Evolutionary conservation across 2,888 invertebrate genomes (phyloP).

Genomic region (Plagiodera versicolora): DNA sequence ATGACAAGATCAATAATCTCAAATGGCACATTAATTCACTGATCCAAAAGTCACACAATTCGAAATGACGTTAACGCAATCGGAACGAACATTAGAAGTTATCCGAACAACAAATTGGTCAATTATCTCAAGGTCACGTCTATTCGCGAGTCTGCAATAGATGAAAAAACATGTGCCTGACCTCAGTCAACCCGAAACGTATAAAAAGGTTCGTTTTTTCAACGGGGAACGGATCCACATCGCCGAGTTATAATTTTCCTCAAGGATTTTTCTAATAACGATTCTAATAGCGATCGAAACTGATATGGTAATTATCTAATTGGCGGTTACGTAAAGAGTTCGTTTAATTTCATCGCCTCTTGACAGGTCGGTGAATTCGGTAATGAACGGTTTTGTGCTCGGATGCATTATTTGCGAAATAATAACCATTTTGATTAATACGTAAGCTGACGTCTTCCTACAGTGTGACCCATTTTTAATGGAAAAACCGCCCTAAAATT

Average conservation of each 20-base stretch:
- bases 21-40: no score
- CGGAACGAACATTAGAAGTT: conserved; percentile 5
- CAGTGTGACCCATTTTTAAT: no score
- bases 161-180: conserved; percentile 20
- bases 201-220: conserved; percentile 24
- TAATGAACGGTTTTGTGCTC: conserved; percentile 10
- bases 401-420: no score
- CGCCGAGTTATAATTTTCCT: conserved; percentile 11
- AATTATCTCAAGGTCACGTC: conserved; percentile 12
- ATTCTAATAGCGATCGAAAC: conserved; percentile 14
- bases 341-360: conserved; percentile 20
- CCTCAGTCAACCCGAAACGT: conserved; percentile 22
- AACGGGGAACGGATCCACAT: conserved; percentile 11
- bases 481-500: no score
- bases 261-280: conserved; percentile 22
- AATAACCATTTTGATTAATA: no score
- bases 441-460: no score
- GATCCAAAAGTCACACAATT: no score
- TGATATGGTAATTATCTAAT: conserved; percentile 25
- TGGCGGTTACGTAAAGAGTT: conserved; percentile 15
- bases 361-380: conserved; percentile 25
- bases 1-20: no score
- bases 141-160: conserved; percentile 4
- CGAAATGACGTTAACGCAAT: not conserved
- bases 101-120: conserved; percentile 11